Evolutionary conservation across 2,113 vertebrate species (phyloP).

Genomic region (Leptodactylus fuscus): DNA sequence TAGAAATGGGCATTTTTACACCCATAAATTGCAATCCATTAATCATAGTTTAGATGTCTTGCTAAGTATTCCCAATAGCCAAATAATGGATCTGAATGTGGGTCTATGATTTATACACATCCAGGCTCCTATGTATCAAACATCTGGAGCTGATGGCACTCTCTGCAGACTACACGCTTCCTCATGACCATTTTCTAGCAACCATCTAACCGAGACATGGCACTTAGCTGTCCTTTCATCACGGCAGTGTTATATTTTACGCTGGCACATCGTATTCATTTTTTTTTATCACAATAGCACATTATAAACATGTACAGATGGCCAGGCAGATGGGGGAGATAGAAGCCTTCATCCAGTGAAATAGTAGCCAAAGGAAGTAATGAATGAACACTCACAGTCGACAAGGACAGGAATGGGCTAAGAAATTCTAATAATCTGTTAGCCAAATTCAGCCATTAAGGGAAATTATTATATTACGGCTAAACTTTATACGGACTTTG

Average conservation of each 20-base stretch:
- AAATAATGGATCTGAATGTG: no score
- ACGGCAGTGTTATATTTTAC: background rate
- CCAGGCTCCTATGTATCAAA: background rate
- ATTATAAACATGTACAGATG: conserved; percentile 23
- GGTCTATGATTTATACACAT: background rate
- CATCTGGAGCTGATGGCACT: conserved; percentile 1
- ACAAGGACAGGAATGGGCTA: background rate
- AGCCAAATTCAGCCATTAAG: background rate
- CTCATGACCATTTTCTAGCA: background rate
- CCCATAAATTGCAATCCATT: no score
- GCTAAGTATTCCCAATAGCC: no score
- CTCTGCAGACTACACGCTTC: background rate
- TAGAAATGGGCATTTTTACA: no score
- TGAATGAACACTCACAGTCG: background rate
- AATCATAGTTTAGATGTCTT: no score
- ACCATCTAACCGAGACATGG: background rate
- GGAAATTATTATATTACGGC: background rate
- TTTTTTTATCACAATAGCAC: conserved; percentile 26
- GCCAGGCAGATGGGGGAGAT: conserved; percentile 29
- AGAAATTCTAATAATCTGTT: background rate
- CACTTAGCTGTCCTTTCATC: conserved; percentile 21
- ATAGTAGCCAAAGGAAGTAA: conserved; percentile 29
- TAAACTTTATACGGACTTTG: background rate
- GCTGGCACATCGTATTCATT: background rate
- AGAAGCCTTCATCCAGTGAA: conserved; percentile 27